Evolutionary conservation across 2,888 invertebrate species (phyloP).

Genomic region (Noctuana brunneofusca): DNA sequence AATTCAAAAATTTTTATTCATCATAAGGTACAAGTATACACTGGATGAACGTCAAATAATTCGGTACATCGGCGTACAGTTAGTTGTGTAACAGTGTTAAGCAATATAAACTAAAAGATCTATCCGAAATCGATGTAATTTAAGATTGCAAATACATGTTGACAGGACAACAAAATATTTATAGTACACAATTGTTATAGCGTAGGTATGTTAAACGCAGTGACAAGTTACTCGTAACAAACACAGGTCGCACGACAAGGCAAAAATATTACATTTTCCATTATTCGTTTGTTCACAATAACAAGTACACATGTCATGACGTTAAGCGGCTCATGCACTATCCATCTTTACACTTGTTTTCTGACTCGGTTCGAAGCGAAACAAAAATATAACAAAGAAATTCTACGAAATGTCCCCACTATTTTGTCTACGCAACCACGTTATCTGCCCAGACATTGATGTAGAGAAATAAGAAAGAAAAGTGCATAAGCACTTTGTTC

Average conservation of each 20-base stretch:
- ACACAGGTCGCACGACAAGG: conserved; percentile 23
- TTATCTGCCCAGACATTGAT: not conserved
- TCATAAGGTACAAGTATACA: too few relatives aligned
- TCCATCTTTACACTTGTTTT: not conserved
- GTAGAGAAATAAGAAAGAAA: not conserved
- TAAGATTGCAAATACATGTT: too few relatives aligned
- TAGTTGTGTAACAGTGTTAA: too few relatives aligned
- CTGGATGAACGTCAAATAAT: too few relatives aligned
- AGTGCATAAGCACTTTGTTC: conserved; percentile 11
- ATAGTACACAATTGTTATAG: not conserved
- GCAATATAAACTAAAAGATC: too few relatives aligned
- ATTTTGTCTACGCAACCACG: not conserved
- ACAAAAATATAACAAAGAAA: not conserved
- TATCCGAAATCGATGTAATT: too few relatives aligned
- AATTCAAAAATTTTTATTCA: too few relatives aligned
- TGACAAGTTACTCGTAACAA: conserved; percentile 16
- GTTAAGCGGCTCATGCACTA: conserved; percentile 18
- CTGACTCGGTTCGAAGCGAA: not conserved
- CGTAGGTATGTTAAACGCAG: conserved; percentile 8
- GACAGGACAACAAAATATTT: not conserved
- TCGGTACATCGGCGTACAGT: too few relatives aligned
- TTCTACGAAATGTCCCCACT: not conserved
- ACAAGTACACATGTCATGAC: conserved; percentile 23
- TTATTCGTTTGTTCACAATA: conserved; percentile 32
- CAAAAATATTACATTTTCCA: conserved; percentile 31